Base-by-base conservation (phyloP, 2,797 vertebrate species). In the Protonibea diacanthus region DNA sequence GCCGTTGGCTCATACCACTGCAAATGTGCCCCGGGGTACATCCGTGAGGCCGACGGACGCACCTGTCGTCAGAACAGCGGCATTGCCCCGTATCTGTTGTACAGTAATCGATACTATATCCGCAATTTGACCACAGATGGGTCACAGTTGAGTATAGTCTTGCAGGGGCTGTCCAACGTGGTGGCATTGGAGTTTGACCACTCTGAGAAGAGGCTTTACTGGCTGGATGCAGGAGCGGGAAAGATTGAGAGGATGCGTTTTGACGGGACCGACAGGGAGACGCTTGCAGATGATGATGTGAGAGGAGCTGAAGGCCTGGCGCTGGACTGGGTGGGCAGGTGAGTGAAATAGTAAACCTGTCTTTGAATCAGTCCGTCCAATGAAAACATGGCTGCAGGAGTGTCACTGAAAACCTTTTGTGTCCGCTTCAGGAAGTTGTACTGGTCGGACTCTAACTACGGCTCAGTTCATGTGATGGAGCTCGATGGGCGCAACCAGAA, bases 291-390 rank as follows among this genome's bases (percentile, higher is more conserved):
- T 12, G 27, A 78, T 1, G 66, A 86, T n/a, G 6, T 94, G 5
- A 15, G 14, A 15, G 89, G 89, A 71, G 89, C 82, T 60, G 91
- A 95, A 79, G 92, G 94, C 4, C 76, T 95, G 75, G 94, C 93
- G 0, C 42, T 95, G 69, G 94, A 95, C 74, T 95, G 94, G 95
- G 94, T 95, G 59, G 94, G 93, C 82, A 94, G 94, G 94, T 95
- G 73, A 61, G 92, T 89, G 20, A 64, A 63, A 5, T 27, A 12
- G 59, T 52, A 33, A 47, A 65, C 1, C 48, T 44, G 9, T 68
- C 44, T 58, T 27, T 8, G 9, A 44, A 27, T 60, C 25, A 25
- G 21, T 58, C 44, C 55, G 15, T 2, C 11, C 33, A 5, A 38
- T 25, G 25, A 23, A 56, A 63, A 58, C 57, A 21, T 55, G 14